Evolutionary conservation across 2,113 vertebrate genomes (phyloP), one percentile per base, ranked within the genome.

Genomic region (Lepus timidus): DNA sequence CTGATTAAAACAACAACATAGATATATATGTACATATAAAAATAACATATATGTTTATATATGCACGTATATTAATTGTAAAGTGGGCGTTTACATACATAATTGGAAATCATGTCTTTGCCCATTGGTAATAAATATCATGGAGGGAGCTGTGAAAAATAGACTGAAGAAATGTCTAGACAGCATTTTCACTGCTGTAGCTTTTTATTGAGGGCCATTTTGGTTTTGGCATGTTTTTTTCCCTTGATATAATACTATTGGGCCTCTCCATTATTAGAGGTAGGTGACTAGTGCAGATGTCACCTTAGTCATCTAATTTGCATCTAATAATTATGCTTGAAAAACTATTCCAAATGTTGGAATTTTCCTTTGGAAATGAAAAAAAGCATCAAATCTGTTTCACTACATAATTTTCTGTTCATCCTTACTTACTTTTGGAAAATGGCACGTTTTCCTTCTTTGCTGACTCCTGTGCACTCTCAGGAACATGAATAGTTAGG

Each of bases 321-420:
- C 75, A 89, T 75, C 5, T 90, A 79, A 96, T 93, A 65, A 78
- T 95, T 82, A 31, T 90, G 85, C 84, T 85, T 81, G 85, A 94
- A 94, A 95, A 49, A 29, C 36, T 78, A 64, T 92, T 93, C 8
- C 64, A 95, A 94, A 23, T 92, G 88, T 92, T 83, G 64, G 76
- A 86, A 67, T 93, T 92, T 96, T 94, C 68, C 76, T 85, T 68
- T 91, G 36, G 36, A 52, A 84, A 94, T 85, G 33, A 78, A 81
- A 75, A 71, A 51, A 82, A 51, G 11, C 49, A 36, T 89, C 11
- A 84, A 52, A 49, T 70, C 19, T 29, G 31, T 16, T 58, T 31
- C 10, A n/a, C 31, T 71, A 11, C 4, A 22, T 64, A 31, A 81
- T 85, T 78, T 51, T 68, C 29, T 62, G 68, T 88, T 94, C 67